Base-by-base conservation (phyloP, 1,140 invertebrate species). In the Nebria ingens region DNA sequence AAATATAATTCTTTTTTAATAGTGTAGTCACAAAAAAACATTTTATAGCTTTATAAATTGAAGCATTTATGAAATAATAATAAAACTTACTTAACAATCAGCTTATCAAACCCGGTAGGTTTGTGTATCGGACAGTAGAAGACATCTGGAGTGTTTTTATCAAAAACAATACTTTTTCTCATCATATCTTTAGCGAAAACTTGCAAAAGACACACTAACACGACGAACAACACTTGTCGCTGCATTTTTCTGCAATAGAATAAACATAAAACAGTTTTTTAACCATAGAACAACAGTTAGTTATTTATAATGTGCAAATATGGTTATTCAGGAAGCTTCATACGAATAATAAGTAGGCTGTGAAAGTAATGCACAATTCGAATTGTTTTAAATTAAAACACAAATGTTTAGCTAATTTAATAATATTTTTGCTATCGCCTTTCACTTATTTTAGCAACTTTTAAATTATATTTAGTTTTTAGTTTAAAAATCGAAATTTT, bases 41-140 rank as follows among this genome's bases (percentile, higher is more conserved):
- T n/a, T n/a, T n/a, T n/a, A n/a, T n/a, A n/a, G n/a, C n/a, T n/a
- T n/a, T n/a, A n/a, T n/a, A n/a, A n/a, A n/a, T n/a, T n/a, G n/a
- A n/a, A n/a, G n/a, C n/a, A n/a, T n/a, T n/a, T n/a, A n/a, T n/a
- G n/a, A n/a, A n/a, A n/a, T n/a, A n/a, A n/a, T n/a, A n/a, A n/a
- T n/a, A n/a, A n/a, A n/a, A 64, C 65, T 70, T 68, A 75, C 73
- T 75, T 76, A 2, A 84, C 82, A 53, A 83, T 81, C 64, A 84
- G 73, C 64, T 84, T 83, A 54, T 82, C 80, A 61, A 82, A 77
- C 4, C 78, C 78, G n/a, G 79, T 83, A 9, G 85, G 85, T 64
- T 88, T 88, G 51, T 86, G 79, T 65, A 85, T 80, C 1, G 86
- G 86, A 69, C 87, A 90, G 66, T 90, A 91, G 69, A 91, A 91